Conservation (phyloP, 2,797 vertebrate species). For the Falco biarmicus region DNA sequence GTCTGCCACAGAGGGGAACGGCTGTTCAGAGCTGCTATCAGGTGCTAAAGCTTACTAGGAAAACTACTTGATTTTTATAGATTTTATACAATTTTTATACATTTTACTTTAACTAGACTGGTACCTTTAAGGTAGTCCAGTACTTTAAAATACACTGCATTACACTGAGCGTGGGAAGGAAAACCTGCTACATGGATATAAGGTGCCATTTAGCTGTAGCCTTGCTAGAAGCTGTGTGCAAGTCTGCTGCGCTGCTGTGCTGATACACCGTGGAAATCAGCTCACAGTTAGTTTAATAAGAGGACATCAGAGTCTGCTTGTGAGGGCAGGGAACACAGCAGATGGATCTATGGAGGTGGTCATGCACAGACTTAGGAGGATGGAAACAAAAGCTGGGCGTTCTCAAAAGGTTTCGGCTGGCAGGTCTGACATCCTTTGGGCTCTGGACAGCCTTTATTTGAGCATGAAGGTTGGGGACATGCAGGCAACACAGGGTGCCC, state of each 20-base stretch:
- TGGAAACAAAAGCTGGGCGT: background rate
- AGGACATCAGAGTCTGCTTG: background rate
- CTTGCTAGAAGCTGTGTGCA: background rate
- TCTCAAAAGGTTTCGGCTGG: background rate
- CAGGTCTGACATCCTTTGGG: background rate
- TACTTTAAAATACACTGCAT: background rate
- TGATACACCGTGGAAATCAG: background rate
- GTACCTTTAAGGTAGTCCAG: background rate
- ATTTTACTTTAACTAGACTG: background rate
- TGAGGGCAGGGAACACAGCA: background rate
- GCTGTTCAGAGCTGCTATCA: background rate
- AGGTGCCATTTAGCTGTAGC: background rate
- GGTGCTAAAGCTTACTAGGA: background rate
- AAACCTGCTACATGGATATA: background rate
- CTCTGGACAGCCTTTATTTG: background rate
- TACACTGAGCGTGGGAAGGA: background rate
- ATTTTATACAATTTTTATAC: background rate
- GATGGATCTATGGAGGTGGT: background rate
- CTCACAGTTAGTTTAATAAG: background rate
- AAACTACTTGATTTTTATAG: background rate
- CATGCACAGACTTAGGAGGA: background rate
- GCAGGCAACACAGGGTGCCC: background rate
- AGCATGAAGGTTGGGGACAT: fast-evolving
- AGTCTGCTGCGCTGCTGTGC: background rate
- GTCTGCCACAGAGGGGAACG: background rate